These are phyloP conservation scores for Cebidichthys violaceus DNA, from an alignment of 2,113 vertebrate species.

Conservation along the genomic window DNA sequence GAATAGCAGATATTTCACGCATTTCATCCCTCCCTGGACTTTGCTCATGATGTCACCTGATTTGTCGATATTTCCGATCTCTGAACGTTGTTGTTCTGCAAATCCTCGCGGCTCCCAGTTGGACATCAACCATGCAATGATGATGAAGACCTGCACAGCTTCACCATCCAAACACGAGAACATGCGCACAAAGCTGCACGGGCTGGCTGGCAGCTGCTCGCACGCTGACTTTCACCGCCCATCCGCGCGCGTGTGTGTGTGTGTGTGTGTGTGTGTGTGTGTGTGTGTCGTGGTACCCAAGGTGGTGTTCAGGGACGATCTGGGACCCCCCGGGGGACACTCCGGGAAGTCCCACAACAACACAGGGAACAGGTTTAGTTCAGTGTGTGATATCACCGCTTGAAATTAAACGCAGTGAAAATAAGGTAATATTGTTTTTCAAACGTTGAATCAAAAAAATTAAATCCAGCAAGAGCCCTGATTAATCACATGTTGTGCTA, in stretches of 20 bases:
- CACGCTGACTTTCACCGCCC: constrained; percentile 56
- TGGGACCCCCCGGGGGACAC: neutral
- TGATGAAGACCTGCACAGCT: constrained; percentile 44
- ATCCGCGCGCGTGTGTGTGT: neutral
- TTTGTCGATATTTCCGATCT: constrained; percentile 30
- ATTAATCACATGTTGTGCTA: neutral
- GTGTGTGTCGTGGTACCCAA: neutral
- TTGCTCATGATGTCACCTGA: constrained; percentile 85
- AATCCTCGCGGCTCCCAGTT: constrained; percentile 19
- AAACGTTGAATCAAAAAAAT: neutral
- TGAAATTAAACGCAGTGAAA: no score
- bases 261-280: neutral
- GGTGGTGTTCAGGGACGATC: neutral
- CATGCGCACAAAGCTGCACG: constrained; percentile 55
- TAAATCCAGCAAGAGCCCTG: neutral
- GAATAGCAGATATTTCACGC: constrained; percentile 95
- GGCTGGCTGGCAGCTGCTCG: neutral
- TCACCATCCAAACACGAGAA: constrained; percentile 45
- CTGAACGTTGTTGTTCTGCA: neutral
- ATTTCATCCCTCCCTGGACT: constrained; percentile 90
- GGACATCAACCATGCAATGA: constrained; percentile 49
- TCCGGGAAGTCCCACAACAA: neutral
- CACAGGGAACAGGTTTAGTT: neutral
- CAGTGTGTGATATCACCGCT: neutral
- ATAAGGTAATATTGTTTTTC: neutral